phyloP scores from a whole-genome alignment of 2,113 vertebrate genomes.

The Alethe castanea region DNA sequence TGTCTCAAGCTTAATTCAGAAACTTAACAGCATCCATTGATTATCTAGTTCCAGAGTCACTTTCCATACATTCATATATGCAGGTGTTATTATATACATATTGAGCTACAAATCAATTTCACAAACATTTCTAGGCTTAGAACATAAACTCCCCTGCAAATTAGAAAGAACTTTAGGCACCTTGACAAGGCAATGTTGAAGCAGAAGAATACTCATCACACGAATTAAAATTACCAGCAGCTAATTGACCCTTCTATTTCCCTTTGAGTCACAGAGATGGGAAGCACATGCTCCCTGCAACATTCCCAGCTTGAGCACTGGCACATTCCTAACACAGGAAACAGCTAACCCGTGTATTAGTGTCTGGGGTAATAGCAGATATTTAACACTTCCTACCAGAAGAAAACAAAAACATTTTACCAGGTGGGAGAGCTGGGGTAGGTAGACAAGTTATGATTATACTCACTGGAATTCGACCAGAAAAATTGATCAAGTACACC shows the following conservation, averaged over 20 bases:
- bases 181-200: neutral
- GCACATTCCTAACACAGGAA: neutral
- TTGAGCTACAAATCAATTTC: neutral
- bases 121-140: neutral
- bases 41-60: neutral
- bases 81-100: neutral
- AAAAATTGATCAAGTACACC: neutral
- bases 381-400: neutral
- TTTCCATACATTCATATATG: neutral
- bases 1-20: neutral
- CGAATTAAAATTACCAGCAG: neutral
- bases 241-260: neutral
- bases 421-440: neutral
- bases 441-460: neutral
- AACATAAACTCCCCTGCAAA: neutral
- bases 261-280: neutral
- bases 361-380: neutral
- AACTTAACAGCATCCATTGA: neutral
- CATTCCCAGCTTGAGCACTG: neutral
- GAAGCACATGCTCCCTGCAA: neutral
- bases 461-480: neutral
- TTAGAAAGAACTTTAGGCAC: neutral
- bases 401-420: conserved; percentile 8
- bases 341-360: neutral
- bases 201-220: neutral